Conservation (phyloP, 2,113 vertebrate species). For the Prunella fulvescens region DNA sequence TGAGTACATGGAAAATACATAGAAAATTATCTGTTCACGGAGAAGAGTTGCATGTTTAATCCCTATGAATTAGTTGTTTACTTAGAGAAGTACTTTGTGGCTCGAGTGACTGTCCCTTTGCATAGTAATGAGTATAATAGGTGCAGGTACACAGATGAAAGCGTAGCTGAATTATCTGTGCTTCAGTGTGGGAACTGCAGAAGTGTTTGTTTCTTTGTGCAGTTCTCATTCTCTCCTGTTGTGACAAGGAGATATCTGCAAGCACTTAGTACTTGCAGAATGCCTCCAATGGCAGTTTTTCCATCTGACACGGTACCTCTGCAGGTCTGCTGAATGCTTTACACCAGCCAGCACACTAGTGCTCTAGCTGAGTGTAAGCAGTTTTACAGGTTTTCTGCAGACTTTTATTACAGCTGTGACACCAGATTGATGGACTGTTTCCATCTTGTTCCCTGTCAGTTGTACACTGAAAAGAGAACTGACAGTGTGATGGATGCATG, state of each 20-base stretch:
- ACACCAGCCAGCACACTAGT: slow-evolving; percentile 34
- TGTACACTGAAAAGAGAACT: slow-evolving; percentile 69
- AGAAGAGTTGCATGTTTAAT: background rate
- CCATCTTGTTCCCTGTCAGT: slow-evolving; percentile 76
- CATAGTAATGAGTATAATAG: background rate
- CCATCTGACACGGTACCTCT: slow-evolving; percentile 37
- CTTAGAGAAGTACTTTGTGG: background rate
- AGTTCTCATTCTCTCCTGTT: background rate
- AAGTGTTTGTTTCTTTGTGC: background rate
- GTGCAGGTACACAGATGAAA: background rate
- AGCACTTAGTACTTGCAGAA: background rate
- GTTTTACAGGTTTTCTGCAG: slow-evolving; percentile 75
- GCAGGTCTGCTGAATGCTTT: slow-evolving; percentile 54
- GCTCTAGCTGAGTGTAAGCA: slow-evolving; percentile 55
- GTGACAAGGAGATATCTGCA: background rate
- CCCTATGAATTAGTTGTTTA: background rate
- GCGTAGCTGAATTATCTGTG: background rate
- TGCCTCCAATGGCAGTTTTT: slow-evolving; percentile 31
- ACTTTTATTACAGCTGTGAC: slow-evolving; percentile 76
- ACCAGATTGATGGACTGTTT: slow-evolving; percentile 78
- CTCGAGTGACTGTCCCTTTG: background rate
- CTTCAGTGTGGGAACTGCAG: background rate
- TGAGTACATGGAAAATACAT: background rate
- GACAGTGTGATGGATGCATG: slow-evolving; percentile 74
- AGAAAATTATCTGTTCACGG: background rate